A percentile compares a stretch with the other conserved stretches of the same genome.
Evolutionary conservation across 2,888 invertebrate genomes (phyloP).

Genomic region (Meta bourneti): DNA sequence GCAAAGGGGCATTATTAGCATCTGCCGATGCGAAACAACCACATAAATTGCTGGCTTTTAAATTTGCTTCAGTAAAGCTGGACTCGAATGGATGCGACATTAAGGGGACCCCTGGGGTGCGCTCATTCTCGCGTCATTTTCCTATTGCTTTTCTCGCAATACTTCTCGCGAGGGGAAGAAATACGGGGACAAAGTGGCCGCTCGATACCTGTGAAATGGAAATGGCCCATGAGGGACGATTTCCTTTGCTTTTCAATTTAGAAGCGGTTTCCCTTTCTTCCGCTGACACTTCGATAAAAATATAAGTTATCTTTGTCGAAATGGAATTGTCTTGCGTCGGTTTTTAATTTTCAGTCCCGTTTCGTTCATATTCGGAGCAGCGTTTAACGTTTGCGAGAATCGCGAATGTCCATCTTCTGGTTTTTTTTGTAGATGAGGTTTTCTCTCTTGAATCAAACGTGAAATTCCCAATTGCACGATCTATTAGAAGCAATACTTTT

Average conservation of each 20-base stretch:
- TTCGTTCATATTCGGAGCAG: too few species aligned
- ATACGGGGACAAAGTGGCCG: not conserved
- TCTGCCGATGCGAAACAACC: constrained; percentile 66
- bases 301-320: too few species aligned
- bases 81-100: constrained; percentile 64
- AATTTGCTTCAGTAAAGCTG: constrained; percentile 62
- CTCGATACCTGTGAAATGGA: constrained; percentile 57
- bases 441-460: constrained; percentile 15
- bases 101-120: constrained; percentile 58
- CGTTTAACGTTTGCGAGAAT: too few species aligned
- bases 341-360: too few species aligned
- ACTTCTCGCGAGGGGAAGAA: not conserved
- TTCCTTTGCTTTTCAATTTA: not conserved
- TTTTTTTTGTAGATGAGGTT: not conserved
- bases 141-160: constrained; percentile 27
- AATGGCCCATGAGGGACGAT: constrained; percentile 33
- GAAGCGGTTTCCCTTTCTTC: not conserved
- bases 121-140: constrained; percentile 63
- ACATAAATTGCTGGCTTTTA: constrained; percentile 72
- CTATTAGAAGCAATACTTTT: too few species aligned
- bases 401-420: too few species aligned
- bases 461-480: too few species aligned
- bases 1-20: constrained; percentile 73
- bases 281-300: too few species aligned
- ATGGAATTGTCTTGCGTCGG: too few species aligned